A percentile compares a stretch with the other conserved stretches of the same genome.
Evolutionary conservation across 2,797 vertebrate genomes (phyloP).

Genomic region (Pipistrellus kuhlii): DNA sequence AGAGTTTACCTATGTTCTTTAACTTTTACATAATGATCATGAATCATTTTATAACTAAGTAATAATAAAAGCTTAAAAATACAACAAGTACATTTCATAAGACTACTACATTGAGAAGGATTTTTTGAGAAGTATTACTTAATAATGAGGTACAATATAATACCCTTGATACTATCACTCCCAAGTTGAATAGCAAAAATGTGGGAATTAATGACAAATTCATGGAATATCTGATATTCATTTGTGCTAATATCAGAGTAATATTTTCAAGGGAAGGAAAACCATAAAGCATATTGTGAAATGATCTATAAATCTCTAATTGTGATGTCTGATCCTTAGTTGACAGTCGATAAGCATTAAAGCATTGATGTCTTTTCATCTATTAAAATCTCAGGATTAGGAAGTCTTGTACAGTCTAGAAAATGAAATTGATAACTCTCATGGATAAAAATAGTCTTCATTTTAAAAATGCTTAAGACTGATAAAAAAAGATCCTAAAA

Average conservation of each 20-base stretch:
- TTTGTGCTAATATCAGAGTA: conserved; percentile 4
- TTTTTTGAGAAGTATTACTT: background rate
- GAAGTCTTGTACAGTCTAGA: background rate
- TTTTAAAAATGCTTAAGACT: background rate
- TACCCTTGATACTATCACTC: background rate
- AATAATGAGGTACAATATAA: background rate
- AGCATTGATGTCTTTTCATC: conserved; percentile 43
- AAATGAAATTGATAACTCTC: background rate
- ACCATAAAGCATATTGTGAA: conserved; percentile 8
- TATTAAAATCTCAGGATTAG: conserved; percentile 44
- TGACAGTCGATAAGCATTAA: conserved; percentile 20
- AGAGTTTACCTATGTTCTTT: background rate
- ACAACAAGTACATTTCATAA: conserved; percentile 11
- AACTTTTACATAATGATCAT: background rate
- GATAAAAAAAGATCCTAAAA: background rate
- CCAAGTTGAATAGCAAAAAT: background rate
- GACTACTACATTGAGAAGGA: background rate
- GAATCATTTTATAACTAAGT: conserved; percentile 10
- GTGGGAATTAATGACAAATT: background rate
- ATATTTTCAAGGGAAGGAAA: conserved; percentile 28
- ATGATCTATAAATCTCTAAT: conserved; percentile 12
- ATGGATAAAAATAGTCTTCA: background rate
- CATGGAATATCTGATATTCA: background rate
- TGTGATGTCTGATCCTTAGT: background rate
- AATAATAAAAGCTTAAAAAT: conserved; percentile 10